A percentile compares a stretch with the other conserved stretches of the same genome.
Evolutionary conservation across 2,113 vertebrate genomes (phyloP).

Genomic region (Cheilinus undulatus): DNA sequence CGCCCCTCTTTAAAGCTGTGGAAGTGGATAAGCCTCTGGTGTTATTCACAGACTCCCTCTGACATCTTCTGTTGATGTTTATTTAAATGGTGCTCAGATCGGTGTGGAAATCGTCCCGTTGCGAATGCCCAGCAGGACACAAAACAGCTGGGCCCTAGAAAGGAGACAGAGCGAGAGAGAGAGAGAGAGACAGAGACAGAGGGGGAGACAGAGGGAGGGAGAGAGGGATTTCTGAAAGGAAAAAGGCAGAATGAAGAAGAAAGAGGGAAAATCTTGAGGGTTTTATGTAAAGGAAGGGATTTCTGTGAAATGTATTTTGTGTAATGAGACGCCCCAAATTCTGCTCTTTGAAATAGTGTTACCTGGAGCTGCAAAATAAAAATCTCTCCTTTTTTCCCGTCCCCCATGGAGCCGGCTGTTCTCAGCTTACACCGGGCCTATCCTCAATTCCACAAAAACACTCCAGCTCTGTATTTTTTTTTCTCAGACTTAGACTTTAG

Average conservation of each 20-base stretch:
- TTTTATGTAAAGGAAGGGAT: conserved; percentile 57
- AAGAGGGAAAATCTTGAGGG: conserved; percentile 24
- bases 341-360: conserved; percentile 61
- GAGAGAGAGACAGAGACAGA: conserved; percentile 38
- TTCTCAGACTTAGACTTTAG: conserved; percentile 49
- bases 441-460: conserved; percentile 57
- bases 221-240: conserved; percentile 37
- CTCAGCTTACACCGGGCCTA: conserved; percentile 18
- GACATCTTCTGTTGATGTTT: conserved; percentile 77
- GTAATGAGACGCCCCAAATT: conserved; percentile 68
- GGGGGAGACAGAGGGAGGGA: conserved; percentile 39
- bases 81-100: conserved; percentile 72
- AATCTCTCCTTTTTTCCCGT: conserved; percentile 47
- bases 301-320: conserved; percentile 68
- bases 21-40: conserved; percentile 77
- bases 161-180: conserved; percentile 43
- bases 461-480: conserved; percentile 37
- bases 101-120: conserved; percentile 66
- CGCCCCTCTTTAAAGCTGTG: conserved; percentile 59
- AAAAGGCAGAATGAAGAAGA: conserved; percentile 7
- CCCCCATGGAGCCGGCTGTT: conserved; percentile 38
- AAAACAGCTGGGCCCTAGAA: conserved; percentile 69
- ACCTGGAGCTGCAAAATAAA: conserved; percentile 68
- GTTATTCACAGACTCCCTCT: conserved; percentile 68
- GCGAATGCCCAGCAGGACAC: conserved; percentile 64